A percentile compares a stretch with the other conserved stretches of the same genome.
Conservation (phyloP, 2,797 vertebrate genomes). For the Euphonia xanthogaster region DNA sequence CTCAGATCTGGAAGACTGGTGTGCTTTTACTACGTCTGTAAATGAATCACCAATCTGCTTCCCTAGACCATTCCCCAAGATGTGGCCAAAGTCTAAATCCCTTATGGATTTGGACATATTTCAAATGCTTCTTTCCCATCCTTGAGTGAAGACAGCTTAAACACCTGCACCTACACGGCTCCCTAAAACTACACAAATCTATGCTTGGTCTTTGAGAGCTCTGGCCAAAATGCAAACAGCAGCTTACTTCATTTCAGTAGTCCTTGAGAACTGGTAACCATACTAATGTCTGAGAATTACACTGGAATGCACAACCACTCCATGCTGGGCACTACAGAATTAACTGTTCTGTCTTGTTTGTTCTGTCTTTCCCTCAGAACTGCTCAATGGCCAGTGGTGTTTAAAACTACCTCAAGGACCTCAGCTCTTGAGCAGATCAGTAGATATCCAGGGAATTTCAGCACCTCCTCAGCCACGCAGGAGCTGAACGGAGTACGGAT, state of each 20-base stretch:
- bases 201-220: background rate
- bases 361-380: background rate
- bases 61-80: background rate
- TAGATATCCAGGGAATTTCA: background rate
- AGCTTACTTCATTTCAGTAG: background rate
- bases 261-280: background rate
- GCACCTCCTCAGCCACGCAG: background rate
- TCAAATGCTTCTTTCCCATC: background rate
- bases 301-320: background rate
- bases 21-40: background rate
- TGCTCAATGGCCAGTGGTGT: background rate
- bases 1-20: background rate
- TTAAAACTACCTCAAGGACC: background rate
- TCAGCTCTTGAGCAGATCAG: background rate
- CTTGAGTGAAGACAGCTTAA: background rate
- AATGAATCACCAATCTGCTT: background rate
- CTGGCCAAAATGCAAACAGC: background rate
- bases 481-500: background rate
- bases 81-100: background rate
- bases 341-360: background rate
- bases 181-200: background rate
- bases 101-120: background rate
- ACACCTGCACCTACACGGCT: background rate
- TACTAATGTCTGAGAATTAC: background rate
- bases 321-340: accelerated